Conservation (phyloP, 2,797 vertebrate species). For the Botia almorhae region DNA sequence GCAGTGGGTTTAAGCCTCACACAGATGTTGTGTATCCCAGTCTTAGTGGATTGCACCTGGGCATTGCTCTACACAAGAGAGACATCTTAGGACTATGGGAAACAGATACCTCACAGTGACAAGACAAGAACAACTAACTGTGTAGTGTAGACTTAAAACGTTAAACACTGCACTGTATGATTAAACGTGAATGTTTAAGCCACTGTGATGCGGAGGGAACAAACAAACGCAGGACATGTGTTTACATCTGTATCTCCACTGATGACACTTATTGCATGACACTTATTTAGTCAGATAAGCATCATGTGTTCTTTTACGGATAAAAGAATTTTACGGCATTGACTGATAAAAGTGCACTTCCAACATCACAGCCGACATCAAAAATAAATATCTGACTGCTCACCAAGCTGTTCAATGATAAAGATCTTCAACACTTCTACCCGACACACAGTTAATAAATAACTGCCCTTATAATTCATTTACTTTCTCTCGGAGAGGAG, state of each 20-base stretch:
- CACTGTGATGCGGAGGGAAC: conserved; percentile 4
- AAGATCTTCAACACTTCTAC: conserved; percentile 47
- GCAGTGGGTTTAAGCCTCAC: conserved; percentile 37
- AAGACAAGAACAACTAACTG: conserved; percentile 22
- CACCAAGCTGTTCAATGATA: conserved; percentile 48
- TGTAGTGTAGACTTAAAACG: conserved; percentile 6
- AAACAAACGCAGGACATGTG: conserved; percentile 16
- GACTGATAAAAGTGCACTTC: conserved; percentile 37
- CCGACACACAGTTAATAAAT: conserved; percentile 61
- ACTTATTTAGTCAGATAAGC: background rate
- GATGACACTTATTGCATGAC: background rate
- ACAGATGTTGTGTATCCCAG: conserved; percentile 37
- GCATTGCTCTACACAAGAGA: conserved; percentile 19
- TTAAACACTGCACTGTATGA: conserved; percentile 10
- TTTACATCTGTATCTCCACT: conserved; percentile 9
- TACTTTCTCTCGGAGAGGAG: conserved; percentile 60
- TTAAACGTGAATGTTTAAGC: conserved; percentile 29
- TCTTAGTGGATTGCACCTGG: background rate
- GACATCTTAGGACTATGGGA: background rate
- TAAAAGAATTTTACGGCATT: conserved; percentile 16
- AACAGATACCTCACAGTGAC: background rate
- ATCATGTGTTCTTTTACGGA: conserved; percentile 14
- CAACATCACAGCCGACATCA: conserved; percentile 12
- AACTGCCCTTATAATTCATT: conserved; percentile 58
- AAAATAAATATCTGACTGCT: conserved; percentile 57